Base-by-base conservation (phyloP, 1,140 invertebrate genomes). In the Heliconius hewitsoni region DNA sequence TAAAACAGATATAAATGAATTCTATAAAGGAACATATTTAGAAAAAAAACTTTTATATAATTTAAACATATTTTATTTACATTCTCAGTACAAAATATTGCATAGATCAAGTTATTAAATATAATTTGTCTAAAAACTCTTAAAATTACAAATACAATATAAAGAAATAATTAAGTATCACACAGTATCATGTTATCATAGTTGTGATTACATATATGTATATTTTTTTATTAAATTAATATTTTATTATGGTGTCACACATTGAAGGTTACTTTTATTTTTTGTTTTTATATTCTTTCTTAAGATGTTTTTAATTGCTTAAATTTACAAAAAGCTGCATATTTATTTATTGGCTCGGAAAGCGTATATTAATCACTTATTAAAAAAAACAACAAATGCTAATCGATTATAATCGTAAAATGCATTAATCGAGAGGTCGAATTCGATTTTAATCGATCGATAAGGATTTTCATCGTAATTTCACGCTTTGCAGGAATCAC, bases 401-500 rank as follows among this genome's bases (percentile, higher is more conserved):
- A 66, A 27, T 66, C 23, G 27, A 66, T 66, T 66, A 27, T 16
- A 66, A 30, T 66, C 60, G 11, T 66, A n/a, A 66, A 66, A 23
- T 66, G 27, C 23, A 66, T 27, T 11, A 57, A 3, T 57, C n/a
- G n/a, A 57, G 55, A 30, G 2, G 1, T 66, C 9, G 11, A 27
- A 66, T 76, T 23, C 74, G 55, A 75, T 66, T 66, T 66, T 42
- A 18, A 3, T 66, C 30, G 37, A 1, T 70, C 73, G 55, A 76
- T 50, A 46, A 66, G 4, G 9, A 13, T 66, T 13, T 13, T 66
- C 5, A 66, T 66, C 60, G 23, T n/a, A 66, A 37, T 19, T 37
- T 71, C 37, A 71, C 50, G 79, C 37, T 57, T 74, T 86, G 80
- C 97, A 97, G 30, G 97, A 97, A 30, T 95, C 87, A 90, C 98